phyloP scores from a whole-genome alignment of 2,797 vertebrate species.

The Sardinella longiceps region DNA sequence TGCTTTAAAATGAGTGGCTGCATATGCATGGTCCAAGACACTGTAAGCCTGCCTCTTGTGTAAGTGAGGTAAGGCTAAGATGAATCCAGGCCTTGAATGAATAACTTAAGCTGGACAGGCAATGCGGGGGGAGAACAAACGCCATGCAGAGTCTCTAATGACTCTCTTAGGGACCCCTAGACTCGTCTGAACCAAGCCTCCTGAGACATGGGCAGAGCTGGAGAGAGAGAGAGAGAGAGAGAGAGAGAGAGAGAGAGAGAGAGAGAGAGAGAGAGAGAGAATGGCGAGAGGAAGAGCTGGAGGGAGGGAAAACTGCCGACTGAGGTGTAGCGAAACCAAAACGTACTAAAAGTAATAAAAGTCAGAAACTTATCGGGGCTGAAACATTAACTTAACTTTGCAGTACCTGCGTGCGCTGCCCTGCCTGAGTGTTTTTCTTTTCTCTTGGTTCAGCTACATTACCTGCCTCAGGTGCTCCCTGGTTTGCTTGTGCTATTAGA shows the following conservation, averaged over 20 bases:
- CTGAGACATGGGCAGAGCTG: not conserved
- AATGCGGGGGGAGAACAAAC: not conserved
- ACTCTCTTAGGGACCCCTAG: not conserved
- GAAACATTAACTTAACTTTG: not conserved
- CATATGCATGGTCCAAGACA: not conserved
- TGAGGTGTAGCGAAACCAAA: not conserved
- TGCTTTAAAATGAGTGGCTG: not conserved
- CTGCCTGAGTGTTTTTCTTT: not conserved
- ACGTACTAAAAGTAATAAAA: not conserved
- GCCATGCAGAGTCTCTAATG: not conserved
- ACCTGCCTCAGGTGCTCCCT: not conserved
- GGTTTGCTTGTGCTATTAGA: not conserved
- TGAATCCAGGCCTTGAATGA: not conserved
- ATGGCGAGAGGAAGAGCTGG: not conserved
- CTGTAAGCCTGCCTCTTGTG: not conserved
- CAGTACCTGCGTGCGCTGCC: no score
- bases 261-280: not conserved
- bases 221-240: not conserved
- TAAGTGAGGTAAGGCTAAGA: not conserved
- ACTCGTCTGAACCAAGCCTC: not conserved
- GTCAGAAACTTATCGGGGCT: not conserved
- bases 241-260: not conserved
- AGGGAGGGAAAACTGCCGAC: conserved; percentile 1
- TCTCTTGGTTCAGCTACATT: not conserved
- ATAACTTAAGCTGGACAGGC: not conserved